Conservation (phyloP, 2,888 invertebrate genomes). For the Crematogaster levior region DNA sequence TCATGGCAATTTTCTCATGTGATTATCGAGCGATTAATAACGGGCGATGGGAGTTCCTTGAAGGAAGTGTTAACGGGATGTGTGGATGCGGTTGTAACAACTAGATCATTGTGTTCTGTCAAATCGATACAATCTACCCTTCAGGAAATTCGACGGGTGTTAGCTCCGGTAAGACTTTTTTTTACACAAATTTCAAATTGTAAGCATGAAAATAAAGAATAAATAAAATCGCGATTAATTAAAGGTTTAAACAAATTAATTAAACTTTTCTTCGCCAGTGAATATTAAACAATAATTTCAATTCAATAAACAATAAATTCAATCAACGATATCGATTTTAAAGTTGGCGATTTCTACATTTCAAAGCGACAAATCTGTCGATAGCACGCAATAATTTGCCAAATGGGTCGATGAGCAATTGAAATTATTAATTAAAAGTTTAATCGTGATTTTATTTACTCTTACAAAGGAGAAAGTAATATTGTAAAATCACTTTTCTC, state of each 20-base stretch:
- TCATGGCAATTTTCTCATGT: conserved; percentile 80
- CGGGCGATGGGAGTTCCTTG: conserved; percentile 80
- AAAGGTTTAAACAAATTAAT: no score
- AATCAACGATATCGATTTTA: no score
- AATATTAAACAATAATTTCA: no score
- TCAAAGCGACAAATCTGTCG: no score
- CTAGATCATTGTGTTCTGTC: conserved; percentile 80
- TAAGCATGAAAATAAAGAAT: no score
- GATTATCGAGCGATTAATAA: conserved; percentile 77
- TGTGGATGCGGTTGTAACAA: conserved; percentile 81
- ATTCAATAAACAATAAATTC: no score
- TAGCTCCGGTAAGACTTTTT: conserved; percentile 77
- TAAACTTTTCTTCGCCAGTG: no score
- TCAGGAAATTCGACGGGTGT: conserved; percentile 79
- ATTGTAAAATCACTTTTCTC: not conserved
- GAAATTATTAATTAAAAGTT: no score
- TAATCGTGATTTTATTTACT: not conserved
- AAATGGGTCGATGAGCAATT: no score
- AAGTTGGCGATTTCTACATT: no score
- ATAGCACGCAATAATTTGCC: no score
- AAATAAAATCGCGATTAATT: no score
- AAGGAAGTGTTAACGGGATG: conserved; percentile 74
- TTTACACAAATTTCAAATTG: not conserved
- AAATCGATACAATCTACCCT: conserved; percentile 76
- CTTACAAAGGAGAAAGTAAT: not conserved